Conservation (phyloP, 2,888 invertebrate species). For the Drosophila borealis region DNA sequence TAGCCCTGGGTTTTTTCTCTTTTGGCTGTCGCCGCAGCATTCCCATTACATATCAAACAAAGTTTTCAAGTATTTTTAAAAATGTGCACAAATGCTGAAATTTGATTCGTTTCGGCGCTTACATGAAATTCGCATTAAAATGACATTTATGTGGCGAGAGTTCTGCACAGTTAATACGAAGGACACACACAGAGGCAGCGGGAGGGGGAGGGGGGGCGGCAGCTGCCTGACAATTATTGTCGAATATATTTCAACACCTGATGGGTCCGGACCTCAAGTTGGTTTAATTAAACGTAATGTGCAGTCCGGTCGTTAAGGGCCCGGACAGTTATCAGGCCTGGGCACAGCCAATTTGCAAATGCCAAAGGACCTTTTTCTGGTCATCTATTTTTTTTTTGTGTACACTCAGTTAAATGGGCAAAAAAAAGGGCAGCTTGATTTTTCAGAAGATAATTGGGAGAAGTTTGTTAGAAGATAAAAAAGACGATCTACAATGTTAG, state of each 20-base stretch:
- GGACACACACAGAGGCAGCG: not conserved
- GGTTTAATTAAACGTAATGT: slow-evolving; percentile 73
- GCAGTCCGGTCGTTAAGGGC: slow-evolving; percentile 36
- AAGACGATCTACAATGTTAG: no score
- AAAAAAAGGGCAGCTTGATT: no score
- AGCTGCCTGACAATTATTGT: slow-evolving; percentile 48
- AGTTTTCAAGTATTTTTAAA: slow-evolving; percentile 21
- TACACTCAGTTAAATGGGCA: slow-evolving; percentile 15
- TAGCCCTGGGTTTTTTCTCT: slow-evolving; percentile 6
- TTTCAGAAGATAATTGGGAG: not conserved
- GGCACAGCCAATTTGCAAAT: slow-evolving; percentile 38
- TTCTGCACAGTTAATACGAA: slow-evolving; percentile 14
- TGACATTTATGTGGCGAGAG: slow-evolving; percentile 54
- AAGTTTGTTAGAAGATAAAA: no score
- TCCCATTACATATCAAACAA: slow-evolving; percentile 7
- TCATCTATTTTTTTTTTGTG: not conserved
- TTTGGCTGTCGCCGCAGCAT: not conserved
- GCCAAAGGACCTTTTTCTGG: slow-evolving; percentile 39
- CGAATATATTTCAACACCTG: slow-evolving; percentile 51
- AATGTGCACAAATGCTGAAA: slow-evolving; percentile 29
- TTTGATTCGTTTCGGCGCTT: slow-evolving; percentile 49
- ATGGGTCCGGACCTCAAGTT: slow-evolving; percentile 45
- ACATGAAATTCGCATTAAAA: slow-evolving; percentile 75
- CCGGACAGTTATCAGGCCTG: slow-evolving; percentile 45
- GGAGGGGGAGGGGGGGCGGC: no score